Percentiles rank a stretch among this genome's conserved stretches.
Evolutionary conservation across 2,888 invertebrate genomes (phyloP).

Genomic region (Diploptera punctata): DNA sequence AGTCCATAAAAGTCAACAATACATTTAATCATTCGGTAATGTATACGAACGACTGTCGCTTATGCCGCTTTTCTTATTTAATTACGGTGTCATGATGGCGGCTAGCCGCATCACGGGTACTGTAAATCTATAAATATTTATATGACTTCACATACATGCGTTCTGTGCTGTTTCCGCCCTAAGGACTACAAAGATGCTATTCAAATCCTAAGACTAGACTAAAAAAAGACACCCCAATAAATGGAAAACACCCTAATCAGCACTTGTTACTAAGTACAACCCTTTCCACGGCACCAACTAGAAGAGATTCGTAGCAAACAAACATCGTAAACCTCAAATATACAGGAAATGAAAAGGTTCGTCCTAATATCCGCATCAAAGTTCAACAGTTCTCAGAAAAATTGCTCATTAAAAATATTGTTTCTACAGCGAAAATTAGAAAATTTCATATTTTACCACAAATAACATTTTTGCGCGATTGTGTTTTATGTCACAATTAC

Average conservation of each 20-base stretch:
- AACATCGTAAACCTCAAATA: not conserved
- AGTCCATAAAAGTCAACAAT: no score
- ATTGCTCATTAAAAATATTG: no score
- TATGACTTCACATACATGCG: not conserved
- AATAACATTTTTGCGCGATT: no score
- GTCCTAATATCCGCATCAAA: not conserved
- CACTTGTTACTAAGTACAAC: conserved; percentile 12
- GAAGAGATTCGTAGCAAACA: not conserved
- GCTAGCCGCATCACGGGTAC: not conserved
- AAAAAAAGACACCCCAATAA: conserved; percentile 13
- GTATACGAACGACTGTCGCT: not conserved
- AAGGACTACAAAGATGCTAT: conserved; percentile 12
- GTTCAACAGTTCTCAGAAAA: no score
- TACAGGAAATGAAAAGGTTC: not conserved
- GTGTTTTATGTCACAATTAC: no score
- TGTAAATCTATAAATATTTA: conserved; percentile 26
- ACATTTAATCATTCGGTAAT: no score
- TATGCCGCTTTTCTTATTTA: not conserved
- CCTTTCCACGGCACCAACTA: not conserved
- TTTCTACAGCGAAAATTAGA: no score
- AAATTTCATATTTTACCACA: no score
- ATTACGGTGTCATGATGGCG: not conserved
- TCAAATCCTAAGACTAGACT: not conserved
- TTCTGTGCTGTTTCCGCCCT: conserved; percentile 13
- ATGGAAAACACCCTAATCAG: conserved; percentile 7